Evolutionary conservation across 2,888 invertebrate genomes (phyloP), one percentile per base, ranked within the genome.

Genomic region (Xanthia togata): DNA sequence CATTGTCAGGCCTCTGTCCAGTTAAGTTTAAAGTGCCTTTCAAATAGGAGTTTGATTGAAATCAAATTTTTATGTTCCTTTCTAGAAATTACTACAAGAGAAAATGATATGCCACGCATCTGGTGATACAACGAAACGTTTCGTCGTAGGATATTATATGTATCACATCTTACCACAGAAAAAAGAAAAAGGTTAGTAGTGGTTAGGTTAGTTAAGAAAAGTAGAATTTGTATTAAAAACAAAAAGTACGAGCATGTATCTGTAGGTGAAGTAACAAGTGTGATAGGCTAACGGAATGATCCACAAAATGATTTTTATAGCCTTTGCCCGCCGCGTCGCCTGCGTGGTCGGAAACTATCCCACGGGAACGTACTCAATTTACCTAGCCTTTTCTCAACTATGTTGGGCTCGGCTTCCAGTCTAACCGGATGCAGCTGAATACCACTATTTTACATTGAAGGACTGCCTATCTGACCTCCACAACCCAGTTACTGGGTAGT

Each of bases 121-220:
- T 0, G 99, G 99, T 0, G 98, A 99, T 92, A 97, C 97, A 78
- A 96, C 97, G 1, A 98, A 98, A 92, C 97, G 98, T 3, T 98
- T 99, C 90, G 97, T 98, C 67, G 97, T 98, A 78, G 99, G 99
- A 0, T 99, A 99, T 95, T 99, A 98, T 93, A 97, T 99, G 89
- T 99, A 99, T 92, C 98, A 98, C 91, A 97, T 99, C 82, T 97
- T 98, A 4, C 97, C 97, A 47, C 97, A 97, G 82, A 98, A 98
- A 85, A 97, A 97, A 91, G 97, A 97, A 88, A 96, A 94, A 93
- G 96, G 95, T 95, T 89, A 73, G 63, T 73, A 65, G 20, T 31
- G 1, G 9, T 50, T 35, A 4, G 1, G 17, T 0, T 31, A 68
- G n/a, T 35, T n/a, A 5, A 17, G n/a, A 50, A 31, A 67, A 2